A percentile compares a stretch with the other conserved stretches of the same genome.
Evolutionary conservation across 2,113 vertebrate species (phyloP).

Genomic region (Syngnathus typhle): DNA sequence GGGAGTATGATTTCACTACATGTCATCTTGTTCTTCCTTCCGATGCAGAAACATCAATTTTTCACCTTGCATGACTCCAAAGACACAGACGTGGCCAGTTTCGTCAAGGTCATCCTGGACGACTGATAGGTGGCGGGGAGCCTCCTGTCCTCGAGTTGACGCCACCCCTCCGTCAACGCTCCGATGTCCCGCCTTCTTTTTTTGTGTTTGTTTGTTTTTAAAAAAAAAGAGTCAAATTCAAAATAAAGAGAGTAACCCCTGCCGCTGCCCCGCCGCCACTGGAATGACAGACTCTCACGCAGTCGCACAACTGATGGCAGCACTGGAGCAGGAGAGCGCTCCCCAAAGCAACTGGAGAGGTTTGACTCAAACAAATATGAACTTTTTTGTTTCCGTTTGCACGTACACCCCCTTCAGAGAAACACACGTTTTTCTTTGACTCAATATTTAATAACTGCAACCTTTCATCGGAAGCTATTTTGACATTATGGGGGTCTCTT

Average conservation of each 20-base stretch:
- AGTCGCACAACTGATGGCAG: slow-evolving; percentile 53
- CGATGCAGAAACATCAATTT: slow-evolving; percentile 86
- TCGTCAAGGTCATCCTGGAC: slow-evolving; percentile 93
- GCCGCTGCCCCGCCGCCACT: slow-evolving; percentile 40
- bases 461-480: slow-evolving; percentile 49
- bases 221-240: slow-evolving; percentile 1
- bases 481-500: slow-evolving; percentile 53
- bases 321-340: slow-evolving; percentile 43
- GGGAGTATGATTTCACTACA: too few relatives aligned
- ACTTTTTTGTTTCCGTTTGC: slow-evolving; percentile 31
- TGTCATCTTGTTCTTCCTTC: background rate
- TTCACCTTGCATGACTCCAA: slow-evolving; percentile 94
- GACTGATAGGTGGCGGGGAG: slow-evolving; percentile 71
- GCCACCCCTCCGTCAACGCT: slow-evolving; percentile 37
- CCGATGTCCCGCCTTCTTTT: slow-evolving; percentile 44
- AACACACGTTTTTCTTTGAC: slow-evolving; percentile 48
- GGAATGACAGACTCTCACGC: slow-evolving; percentile 59
- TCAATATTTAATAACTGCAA: slow-evolving; percentile 40
- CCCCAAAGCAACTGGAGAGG: slow-evolving; percentile 49
- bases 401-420: slow-evolving; percentile 30
- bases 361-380: slow-evolving; percentile 49
- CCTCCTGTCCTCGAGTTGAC: slow-evolving; percentile 26
- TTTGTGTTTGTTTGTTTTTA: slow-evolving; percentile 26
- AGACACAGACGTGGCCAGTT: slow-evolving; percentile 98
- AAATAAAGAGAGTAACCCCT: background rate